Base-by-base conservation (phyloP, 2,797 vertebrate genomes). In the Nyctalus aviator region DNA sequence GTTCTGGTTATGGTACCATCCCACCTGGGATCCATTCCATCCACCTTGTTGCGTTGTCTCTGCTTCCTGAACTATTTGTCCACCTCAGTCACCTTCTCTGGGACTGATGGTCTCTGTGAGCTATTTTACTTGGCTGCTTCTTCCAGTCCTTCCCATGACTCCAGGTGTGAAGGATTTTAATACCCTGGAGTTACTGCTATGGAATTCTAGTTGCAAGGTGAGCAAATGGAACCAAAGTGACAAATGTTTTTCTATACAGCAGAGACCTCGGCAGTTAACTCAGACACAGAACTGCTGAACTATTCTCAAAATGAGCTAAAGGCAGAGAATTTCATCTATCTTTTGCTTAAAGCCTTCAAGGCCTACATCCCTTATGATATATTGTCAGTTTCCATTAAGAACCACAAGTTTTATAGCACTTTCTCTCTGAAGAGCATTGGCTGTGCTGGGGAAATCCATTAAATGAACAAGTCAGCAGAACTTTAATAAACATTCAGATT, bases 401-500 rank as follows among this genome's bases (percentile, higher is more conserved):
- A 32, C 32, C 72, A 48, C 5, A 12, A 84, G 57, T 73, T 53
- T 41, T 13, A 41, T 14, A 55, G 48, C 8, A 35, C 37, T 85
- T 76, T 84, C 62, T 84, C 35, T 94, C 57, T 44, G 44, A 84
- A 78, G 91, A 89, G 23, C 55, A 8, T 48, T 37, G 59, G 14
- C 55, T 30, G 12, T 53, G 57, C 25, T 64, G 15, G n/a, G 87
- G 86, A 64, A 94, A 81, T 6, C 32, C 10, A 68, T 71, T 41
- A 92, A 88, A 72, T 15, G 53, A 71, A 66, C 35, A 91, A 79
- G 32, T 83, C 57, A 53, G 23, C 68, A 76, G 48, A 86, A 15
- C 37, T 92, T 93, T 79, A 84, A 79, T 90, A 92, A 94, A 93
- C 90, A 81, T 90, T 41, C 59, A 57, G 25, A 90, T 93, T 84